Evolutionary conservation across 2,797 vertebrate species (phyloP).

Genomic region (Delichon dasypus): DNA sequence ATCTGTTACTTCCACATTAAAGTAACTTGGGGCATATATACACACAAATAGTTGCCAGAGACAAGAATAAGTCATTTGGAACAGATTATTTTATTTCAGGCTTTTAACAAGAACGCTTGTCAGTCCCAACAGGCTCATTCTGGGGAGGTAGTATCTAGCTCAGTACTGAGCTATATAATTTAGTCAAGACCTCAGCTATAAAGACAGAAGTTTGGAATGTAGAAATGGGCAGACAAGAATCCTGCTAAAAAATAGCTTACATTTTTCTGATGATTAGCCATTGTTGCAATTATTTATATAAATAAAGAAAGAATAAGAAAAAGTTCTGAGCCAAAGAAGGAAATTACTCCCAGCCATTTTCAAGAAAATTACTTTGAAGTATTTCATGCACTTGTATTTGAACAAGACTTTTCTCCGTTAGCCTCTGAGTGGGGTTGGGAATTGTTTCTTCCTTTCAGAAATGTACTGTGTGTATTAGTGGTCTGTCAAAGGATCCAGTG

Average conservation of each 20-base stretch:
- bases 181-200: conserved; percentile 27
- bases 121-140: conserved; percentile 17
- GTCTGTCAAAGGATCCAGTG: neutral
- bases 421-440: neutral
- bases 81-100: conserved; percentile 36
- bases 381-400: conserved; percentile 15
- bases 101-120: conserved; percentile 28
- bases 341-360: conserved; percentile 7
- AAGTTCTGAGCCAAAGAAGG: neutral
- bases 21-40: neutral
- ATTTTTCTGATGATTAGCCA: conserved; percentile 52
- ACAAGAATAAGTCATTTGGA: conserved; percentile 40
- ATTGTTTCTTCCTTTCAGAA: neutral
- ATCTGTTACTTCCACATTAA: conserved; percentile 35
- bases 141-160: conserved; percentile 28
- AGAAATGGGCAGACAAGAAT: conserved; percentile 36
- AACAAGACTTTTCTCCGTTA: conserved; percentile 16
- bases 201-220: conserved; percentile 46
- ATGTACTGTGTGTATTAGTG: neutral
- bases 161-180: neutral
- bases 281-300: conserved; percentile 45
- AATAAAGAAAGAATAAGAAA: neutral
- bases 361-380: neutral
- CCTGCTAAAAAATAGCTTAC: conserved; percentile 23
- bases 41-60: conserved; percentile 1